Evolutionary conservation across 1,140 invertebrate genomes (phyloP).

Genomic region (Leptinotarsa undecemlineata): DNA sequence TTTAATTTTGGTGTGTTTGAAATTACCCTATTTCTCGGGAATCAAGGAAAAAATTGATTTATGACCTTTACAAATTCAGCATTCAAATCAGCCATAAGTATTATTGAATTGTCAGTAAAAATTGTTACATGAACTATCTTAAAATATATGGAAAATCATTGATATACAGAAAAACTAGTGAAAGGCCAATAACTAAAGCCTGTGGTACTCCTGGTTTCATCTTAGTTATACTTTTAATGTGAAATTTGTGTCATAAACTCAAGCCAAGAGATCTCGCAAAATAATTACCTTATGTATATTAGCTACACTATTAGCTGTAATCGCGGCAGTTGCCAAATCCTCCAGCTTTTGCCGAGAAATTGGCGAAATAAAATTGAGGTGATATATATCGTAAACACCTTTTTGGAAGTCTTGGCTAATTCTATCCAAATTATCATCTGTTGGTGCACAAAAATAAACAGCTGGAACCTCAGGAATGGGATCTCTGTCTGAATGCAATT

Average conservation of each 20-base stretch:
- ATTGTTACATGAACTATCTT: too few species aligned
- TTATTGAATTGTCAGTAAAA: too few species aligned
- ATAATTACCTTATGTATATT: conserved; percentile 83
- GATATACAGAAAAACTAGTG: too few species aligned
- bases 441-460: conserved; percentile 97
- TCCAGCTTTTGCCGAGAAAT: conserved; percentile 94
- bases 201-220: too few species aligned
- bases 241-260: conserved; percentile 12
- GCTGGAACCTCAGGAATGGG: conserved; percentile 97
- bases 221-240: too few species aligned
- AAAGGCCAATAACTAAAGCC: too few species aligned
- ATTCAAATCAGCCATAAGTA: too few species aligned
- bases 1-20: too few species aligned
- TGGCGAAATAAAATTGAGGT: conserved; percentile 97
- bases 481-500: conserved; percentile 92
- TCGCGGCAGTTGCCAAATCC: conserved; percentile 89
- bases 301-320: conserved; percentile 84
- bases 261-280: neutral
- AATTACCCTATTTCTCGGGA: too few species aligned
- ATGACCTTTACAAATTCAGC: too few species aligned
- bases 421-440: conserved; percentile 92
- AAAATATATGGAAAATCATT: too few species aligned
- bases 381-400: conserved; percentile 92
- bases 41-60: too few species aligned
- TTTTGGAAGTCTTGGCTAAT: conserved; percentile 93